Base-by-base conservation (phyloP, 2,888 invertebrate species). In the Bombyx huttoni region DNA sequence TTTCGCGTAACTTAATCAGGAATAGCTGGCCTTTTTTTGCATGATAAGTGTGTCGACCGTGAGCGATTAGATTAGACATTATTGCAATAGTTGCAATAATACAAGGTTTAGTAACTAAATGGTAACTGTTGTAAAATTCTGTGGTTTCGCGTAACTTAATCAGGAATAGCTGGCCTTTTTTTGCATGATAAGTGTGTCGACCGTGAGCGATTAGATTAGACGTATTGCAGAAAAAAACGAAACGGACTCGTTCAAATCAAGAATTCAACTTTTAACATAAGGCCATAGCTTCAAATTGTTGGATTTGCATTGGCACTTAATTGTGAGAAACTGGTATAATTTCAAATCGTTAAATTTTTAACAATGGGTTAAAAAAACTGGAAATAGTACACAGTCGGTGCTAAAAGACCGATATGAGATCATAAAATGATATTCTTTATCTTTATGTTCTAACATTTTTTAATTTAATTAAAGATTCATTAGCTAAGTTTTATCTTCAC, bases 41-140 rank as follows among this genome's bases (percentile, higher is more conserved):
- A 56, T 74, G 78, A 78, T 78, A 73, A 80, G 78, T 78, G 63
- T 76, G 80, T 70, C 75, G 70, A 65, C 67, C 75, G 73, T 75
- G 73, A 72, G 75, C 67, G 69, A 71, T 35, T 35, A 35, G 35
- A 35, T 35, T 70, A 65, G 70, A 73, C 72, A 68, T 67, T 40
- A 40, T 10, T 12, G 40, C 40, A 10, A 3, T 10, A 12, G 40
- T 40, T 8, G 0, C 40, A 40, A 7, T 12, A 24, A 24, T 24
- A 24, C 2, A 24, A 24, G 24, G 24, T 24, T 24, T 24, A 24
- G 24, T 24, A 24, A 24, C 24, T 24, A 24, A 24, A 24, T 24
- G 3, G 24, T 24, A 24, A 24, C 5, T 24, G 24, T 24, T 24
- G 24, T 24, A 24, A 24, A 24, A 24, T 24, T 24, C 24, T 24